Evolutionary conservation across 2,113 vertebrate species (phyloP), one percentile per base, ranked within the genome.

Genomic region (Hemiprocne comata): DNA sequence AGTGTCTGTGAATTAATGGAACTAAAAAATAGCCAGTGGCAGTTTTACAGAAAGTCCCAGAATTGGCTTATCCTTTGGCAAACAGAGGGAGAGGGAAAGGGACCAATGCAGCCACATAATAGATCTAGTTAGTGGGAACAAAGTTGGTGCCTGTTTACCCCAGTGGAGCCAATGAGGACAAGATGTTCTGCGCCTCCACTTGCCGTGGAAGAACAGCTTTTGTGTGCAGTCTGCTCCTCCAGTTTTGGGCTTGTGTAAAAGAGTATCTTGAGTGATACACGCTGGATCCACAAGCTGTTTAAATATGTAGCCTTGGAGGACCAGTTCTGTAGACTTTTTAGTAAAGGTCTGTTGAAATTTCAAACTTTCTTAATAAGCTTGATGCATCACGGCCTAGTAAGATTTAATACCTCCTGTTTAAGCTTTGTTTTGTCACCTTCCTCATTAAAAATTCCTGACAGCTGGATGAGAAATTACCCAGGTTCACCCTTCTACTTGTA

Each of bases 41-140:
- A 57, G 29, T 44, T 91, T 58, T 65, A 36, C 34, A 23, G n/a
- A 61, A 77, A 53, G 44, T 10, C 40, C 6, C 17, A 42, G 46
- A 77, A 48, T 40, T 73, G 42, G 20, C 13, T 53, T 85, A 28
- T 78, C 26, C 24, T 60, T 33, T 46, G 44, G n/a, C 58, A 72
- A 16, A 25, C 24, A 60, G 33, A 40, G 25, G 15, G 64, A 44
- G 33, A 72, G 40, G 57, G 64, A 46, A 29, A 51, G 81, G 69
- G 70, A 24, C 21, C 18, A 46, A 7, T 0, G 0, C 40, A 62
- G 51, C 58, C 33, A 13, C 0, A 0, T 48, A n/a, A 65, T 29
- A 46, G 36, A 42, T 10, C 64, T 6, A 33, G 38, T 64, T 33
- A 51, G 62, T 34, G 36, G 53, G 81, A 54, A 33, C 25, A 24